Percentiles rank a stretch among this genome's conserved stretches.
These are phyloP conservation scores for Glareola pratincola DNA, from an alignment of 2,113 vertebrate genomes.

Conservation along the genomic window DNA sequence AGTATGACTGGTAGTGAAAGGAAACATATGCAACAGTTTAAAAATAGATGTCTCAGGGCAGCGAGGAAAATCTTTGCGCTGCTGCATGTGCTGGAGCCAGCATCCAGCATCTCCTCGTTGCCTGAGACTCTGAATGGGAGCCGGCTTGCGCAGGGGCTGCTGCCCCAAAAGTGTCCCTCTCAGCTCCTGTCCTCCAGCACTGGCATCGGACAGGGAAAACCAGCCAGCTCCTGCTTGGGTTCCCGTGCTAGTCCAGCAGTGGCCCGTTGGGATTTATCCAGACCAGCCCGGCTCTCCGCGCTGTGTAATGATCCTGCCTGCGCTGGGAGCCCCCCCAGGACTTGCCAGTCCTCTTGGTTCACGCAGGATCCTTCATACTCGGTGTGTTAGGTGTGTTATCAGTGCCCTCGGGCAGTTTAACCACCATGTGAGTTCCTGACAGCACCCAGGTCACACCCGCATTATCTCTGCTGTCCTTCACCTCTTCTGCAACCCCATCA, in stretches of 20 bases:
- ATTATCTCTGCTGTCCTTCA: background rate
- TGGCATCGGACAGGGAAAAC: background rate
- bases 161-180: background rate
- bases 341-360: background rate
- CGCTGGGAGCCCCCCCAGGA: background rate
- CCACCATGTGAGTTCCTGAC: background rate
- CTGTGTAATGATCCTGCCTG: background rate
- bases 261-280: background rate
- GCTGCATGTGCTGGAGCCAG: background rate
- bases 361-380: background rate
- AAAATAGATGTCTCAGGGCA: background rate
- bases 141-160: rapidly evolving
- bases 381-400: background rate
- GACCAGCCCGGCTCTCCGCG: background rate
- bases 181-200: background rate
- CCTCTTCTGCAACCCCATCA: background rate
- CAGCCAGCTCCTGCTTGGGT: background rate
- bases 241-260: background rate
- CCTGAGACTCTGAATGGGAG: background rate
- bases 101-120: background rate
- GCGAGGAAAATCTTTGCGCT: background rate
- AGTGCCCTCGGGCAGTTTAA: background rate
- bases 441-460: background rate
- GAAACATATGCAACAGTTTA: background rate
- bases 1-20: background rate